phyloP scores from a whole-genome alignment of 35 echinoderm and acorn worm species.

The Heliocidaris erythrogramma region DNA sequence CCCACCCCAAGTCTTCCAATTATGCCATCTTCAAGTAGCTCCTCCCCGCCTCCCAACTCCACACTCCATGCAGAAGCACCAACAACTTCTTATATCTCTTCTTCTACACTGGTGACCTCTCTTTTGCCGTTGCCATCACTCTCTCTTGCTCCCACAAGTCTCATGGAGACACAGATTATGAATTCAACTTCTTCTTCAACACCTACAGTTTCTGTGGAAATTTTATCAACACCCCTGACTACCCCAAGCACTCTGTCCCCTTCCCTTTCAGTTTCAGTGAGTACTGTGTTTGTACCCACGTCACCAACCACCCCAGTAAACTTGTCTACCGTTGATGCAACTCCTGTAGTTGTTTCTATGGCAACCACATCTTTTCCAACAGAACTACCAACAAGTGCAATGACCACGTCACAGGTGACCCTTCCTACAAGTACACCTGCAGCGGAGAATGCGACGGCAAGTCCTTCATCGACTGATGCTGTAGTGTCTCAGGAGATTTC shows the following conservation, averaged over 20 bases:
- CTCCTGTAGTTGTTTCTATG: slow-evolving; percentile 1
- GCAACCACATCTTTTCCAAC: background rate
- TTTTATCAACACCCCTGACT: background rate
- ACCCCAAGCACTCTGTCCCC: background rate
- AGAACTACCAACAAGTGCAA: background rate
- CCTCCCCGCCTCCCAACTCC: background rate
- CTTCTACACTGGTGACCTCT: background rate
- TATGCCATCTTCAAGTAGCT: background rate
- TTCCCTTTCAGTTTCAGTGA: background rate
- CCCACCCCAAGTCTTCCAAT: background rate
- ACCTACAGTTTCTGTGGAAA: background rate
- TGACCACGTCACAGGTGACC: background rate
- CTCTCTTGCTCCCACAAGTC: background rate
- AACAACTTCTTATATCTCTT: background rate
- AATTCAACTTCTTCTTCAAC: background rate
- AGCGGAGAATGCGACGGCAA: background rate
- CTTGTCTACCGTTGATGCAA: background rate
- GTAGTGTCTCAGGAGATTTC: background rate
- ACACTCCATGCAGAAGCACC: background rate
- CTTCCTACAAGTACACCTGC: background rate
- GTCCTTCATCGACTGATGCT: background rate
- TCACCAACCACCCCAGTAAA: background rate
- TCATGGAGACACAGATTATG: background rate
- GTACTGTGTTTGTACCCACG: background rate
- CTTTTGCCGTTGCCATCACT: background rate